Evolutionary conservation across 2,797 vertebrate genomes (phyloP).

Genomic region (Acipenser oxyrinchus): DNA sequence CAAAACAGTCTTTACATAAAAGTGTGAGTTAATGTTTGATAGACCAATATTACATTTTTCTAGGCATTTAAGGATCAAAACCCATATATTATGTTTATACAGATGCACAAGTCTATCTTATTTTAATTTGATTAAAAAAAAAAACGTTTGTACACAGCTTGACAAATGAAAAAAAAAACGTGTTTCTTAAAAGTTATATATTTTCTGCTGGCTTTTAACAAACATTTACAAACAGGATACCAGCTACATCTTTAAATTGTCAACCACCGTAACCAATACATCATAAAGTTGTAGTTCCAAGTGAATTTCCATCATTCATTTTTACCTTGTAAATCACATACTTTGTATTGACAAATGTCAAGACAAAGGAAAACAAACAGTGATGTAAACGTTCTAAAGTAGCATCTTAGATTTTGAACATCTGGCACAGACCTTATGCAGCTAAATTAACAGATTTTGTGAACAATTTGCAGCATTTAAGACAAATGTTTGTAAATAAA

Average conservation of each 20-base stretch:
- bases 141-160: background rate
- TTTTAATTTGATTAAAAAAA: too few relatives aligned
- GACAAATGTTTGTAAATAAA: constrained; percentile 52
- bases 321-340: background rate
- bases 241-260: background rate
- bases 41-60: too few relatives aligned
- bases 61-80: too few relatives aligned
- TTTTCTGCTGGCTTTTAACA: constrained; percentile 8
- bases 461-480: constrained; percentile 15
- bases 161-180: background rate
- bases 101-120: too few relatives aligned
- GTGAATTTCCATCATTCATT: background rate
- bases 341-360: background rate
- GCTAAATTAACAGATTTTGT: constrained; percentile 28
- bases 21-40: too few relatives aligned
- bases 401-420: constrained; percentile 16
- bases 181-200: constrained; percentile 1
- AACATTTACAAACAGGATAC: constrained; percentile 7
- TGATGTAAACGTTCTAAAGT: constrained; percentile 7
- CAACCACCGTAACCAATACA: background rate
- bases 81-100: too few relatives aligned
- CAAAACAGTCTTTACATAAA: too few relatives aligned
- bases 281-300: background rate
- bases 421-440: constrained; percentile 7
- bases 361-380: constrained; percentile 13